phyloP scores from a whole-genome alignment of 2,888 invertebrate genomes.

The Prosapia bicincta region DNA sequence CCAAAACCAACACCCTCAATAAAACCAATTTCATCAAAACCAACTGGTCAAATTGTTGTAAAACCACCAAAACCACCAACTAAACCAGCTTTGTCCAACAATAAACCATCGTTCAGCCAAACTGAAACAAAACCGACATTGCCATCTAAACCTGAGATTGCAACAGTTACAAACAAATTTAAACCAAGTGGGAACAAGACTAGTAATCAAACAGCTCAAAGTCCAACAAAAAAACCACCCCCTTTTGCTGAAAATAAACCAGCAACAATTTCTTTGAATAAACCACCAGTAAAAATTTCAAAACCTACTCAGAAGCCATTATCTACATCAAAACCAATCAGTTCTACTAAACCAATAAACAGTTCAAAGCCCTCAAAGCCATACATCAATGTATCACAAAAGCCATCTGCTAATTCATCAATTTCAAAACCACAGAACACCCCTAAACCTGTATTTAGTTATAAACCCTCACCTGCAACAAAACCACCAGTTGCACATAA shows the following conservation, averaged over 20 bases:
- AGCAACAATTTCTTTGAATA: background rate
- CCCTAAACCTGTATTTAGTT: background rate
- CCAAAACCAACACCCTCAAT: background rate
- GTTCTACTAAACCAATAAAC: background rate
- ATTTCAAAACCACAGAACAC: too few species aligned
- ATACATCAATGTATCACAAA: too few species aligned
- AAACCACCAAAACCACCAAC: constrained; percentile 3
- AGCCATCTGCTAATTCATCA: too few species aligned
- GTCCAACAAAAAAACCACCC: background rate
- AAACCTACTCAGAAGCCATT: background rate
- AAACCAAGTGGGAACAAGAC: background rate
- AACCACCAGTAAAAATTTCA: too few species aligned
- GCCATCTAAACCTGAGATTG: constrained; percentile 11
- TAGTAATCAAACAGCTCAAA: background rate
- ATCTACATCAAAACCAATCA: background rate
- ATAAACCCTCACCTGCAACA: background rate
- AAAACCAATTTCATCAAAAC: background rate
- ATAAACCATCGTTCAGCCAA: background rate
- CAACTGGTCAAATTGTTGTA: background rate
- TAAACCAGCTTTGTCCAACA: background rate
- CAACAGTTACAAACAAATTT: background rate
- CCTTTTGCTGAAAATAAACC: background rate
- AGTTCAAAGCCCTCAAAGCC: background rate
- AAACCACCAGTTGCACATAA: background rate
- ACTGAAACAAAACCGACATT: background rate